Evolutionary conservation across 2,888 invertebrate genomes (phyloP).

Genomic region (Eupithecia pulchellata): DNA sequence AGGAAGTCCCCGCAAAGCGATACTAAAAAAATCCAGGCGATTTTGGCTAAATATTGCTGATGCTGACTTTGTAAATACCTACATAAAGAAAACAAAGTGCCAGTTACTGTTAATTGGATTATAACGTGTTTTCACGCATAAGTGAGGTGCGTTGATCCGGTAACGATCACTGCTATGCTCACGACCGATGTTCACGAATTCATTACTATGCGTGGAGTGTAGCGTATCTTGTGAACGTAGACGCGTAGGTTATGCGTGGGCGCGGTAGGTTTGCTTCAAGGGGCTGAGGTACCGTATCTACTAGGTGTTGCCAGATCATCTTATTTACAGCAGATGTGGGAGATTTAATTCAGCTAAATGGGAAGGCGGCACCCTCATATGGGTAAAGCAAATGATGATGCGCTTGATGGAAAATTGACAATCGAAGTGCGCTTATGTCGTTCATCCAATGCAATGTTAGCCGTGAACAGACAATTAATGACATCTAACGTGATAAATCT

Average conservation of each 20-base stretch:
- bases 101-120: slow-evolving; percentile 23
- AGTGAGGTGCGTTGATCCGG: slow-evolving; percentile 40
- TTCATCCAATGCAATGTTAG: not conserved
- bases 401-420: not conserved
- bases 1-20: not conserved
- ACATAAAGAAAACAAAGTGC: slow-evolving; percentile 3
- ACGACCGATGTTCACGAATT: slow-evolving; percentile 46
- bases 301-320: slow-evolving; percentile 35
- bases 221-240: slow-evolving; percentile 54
- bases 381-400: not conserved
- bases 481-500: not conserved
- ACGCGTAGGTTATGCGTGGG: slow-evolving; percentile 73
- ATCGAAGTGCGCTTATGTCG: not conserved
- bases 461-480: not conserved
- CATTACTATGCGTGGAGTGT: slow-evolving; percentile 67
- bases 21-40: not conserved
- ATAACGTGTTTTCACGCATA: slow-evolving; percentile 31
- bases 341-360: not conserved
- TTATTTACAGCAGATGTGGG: not conserved
- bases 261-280: slow-evolving; percentile 48
- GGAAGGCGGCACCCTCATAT: not conserved
- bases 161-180: slow-evolving; percentile 38
- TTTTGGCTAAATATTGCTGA: not conserved
- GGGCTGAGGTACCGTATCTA: slow-evolving; percentile 42
- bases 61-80: not conserved